These are phyloP conservation scores for Genyomyrus donnyi DNA, from an alignment of 2,113 vertebrate species.

Conservation along the genomic window DNA sequence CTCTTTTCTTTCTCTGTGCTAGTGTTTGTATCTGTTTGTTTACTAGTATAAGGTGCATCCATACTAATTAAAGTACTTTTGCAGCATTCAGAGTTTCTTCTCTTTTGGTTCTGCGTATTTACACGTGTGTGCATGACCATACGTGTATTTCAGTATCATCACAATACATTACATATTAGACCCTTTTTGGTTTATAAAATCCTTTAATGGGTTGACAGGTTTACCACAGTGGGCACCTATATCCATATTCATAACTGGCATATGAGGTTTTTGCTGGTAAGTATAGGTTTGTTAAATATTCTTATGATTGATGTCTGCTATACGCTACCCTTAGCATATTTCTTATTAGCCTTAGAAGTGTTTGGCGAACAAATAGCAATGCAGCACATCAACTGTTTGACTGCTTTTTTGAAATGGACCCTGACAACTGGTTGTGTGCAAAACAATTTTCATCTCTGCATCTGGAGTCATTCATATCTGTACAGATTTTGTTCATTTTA, in stretches of 20 bases:
- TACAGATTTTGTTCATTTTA: background rate
- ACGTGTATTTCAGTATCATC: background rate
- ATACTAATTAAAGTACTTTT: background rate
- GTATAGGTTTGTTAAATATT: background rate
- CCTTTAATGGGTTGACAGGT: background rate
- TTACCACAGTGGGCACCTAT: background rate
- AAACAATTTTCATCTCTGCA: background rate
- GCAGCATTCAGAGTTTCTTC: background rate
- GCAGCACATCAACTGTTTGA: background rate
- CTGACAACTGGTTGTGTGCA: background rate
- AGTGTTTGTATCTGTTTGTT: background rate
- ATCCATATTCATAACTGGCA: background rate
- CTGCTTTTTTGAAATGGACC: background rate
- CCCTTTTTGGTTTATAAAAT: background rate
- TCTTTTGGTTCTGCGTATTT: background rate
- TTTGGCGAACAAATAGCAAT: background rate
- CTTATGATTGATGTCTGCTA: background rate
- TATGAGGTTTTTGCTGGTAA: background rate
- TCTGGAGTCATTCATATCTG: background rate
- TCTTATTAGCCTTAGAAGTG: background rate
- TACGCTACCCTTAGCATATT: background rate
- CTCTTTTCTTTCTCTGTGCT: background rate
- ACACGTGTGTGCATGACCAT: background rate
- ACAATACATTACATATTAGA: background rate
- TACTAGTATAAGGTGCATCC: background rate